Evolutionary conservation across 2,113 vertebrate genomes (phyloP).

Genomic region (Pseudorasbora parva): DNA sequence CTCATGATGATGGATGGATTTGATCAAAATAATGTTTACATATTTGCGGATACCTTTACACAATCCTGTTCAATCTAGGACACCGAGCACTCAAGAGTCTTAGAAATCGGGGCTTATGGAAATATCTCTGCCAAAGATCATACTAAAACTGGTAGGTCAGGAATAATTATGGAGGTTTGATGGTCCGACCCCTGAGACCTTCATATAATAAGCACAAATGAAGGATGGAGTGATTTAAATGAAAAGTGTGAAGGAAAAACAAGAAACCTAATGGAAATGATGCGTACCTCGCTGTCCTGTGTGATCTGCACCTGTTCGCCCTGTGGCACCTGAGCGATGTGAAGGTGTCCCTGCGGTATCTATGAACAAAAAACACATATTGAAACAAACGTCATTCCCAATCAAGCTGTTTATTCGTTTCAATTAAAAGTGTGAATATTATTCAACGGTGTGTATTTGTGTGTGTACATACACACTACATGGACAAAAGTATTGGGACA

Average conservation of each 20-base stretch:
- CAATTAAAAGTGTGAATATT: not conserved
- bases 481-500: too few species aligned
- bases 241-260: not conserved
- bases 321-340: conserved; percentile 97
- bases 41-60: conserved; percentile 11
- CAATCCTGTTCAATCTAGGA: conserved; percentile 14
- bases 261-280: not conserved
- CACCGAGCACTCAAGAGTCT: not conserved
- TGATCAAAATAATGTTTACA: conserved; percentile 26
- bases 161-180: not conserved
- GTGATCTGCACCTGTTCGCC: conserved; percentile 99
- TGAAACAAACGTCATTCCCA: conserved; percentile 8
- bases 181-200: not conserved
- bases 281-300: conserved; percentile 94
- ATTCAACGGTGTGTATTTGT: not conserved
- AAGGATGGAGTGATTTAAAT: not conserved
- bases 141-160: not conserved
- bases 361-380: conserved; percentile 60
- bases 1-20: not conserved
- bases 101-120: not conserved
- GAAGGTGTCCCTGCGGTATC: conserved; percentile 96
- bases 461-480: too few species aligned
- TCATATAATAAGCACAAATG: not conserved
- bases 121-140: not conserved
- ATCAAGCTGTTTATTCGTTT: not conserved